Evolutionary conservation across 2,888 invertebrate genomes (phyloP), one percentile per base, ranked within the genome.

Genomic region (Crossocerus cetratus): DNA sequence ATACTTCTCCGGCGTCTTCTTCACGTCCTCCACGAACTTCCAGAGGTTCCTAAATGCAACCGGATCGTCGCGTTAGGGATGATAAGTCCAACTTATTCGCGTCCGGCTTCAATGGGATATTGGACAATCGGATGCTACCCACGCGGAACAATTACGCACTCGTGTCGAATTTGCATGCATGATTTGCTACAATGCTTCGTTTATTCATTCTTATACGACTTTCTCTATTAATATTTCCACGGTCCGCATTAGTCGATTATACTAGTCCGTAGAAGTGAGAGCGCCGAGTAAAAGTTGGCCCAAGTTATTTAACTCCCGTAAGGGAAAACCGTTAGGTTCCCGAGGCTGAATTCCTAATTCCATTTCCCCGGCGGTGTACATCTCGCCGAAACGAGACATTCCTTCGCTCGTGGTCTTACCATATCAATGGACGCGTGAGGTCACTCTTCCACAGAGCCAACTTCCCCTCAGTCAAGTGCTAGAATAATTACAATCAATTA

Each of bases 401-500:
- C 45, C 58, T 78, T 72, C 58, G 42, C 66, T 67, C 65, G 54
- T 61, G 70, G 69, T 76, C 84, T 87, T 86, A 90, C 90, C 90
- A 84, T 86, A 86, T 89, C 74, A 85, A 77, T 57, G 86, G 76
- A 69, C 84, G 84, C 62, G 85, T 85, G 60, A 90, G 86, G 76
- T 90, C 90, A 69, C 85, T 84, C 83, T 89, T 90, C 90, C 90
- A 90, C 55, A 90, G 84, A 62, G 86, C 85, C 72, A 90, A 82
- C 79, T 89, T 89, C 76, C 89, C 89, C 85, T 90, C 90, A 20
- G 90, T 90, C 81, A 90, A 87, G 83, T 88, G 87, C 90, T 90
- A 86, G 69, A 87, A 82, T 74, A 87, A 86, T 87, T 83, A 85
- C 83, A 83, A 81, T 76, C 77, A 85, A 86, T 86, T 84, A 83